These are phyloP conservation scores for Helicolenus hilgendorfi DNA, from an alignment of 2,797 vertebrate genomes.

Conservation along the genomic window DNA sequence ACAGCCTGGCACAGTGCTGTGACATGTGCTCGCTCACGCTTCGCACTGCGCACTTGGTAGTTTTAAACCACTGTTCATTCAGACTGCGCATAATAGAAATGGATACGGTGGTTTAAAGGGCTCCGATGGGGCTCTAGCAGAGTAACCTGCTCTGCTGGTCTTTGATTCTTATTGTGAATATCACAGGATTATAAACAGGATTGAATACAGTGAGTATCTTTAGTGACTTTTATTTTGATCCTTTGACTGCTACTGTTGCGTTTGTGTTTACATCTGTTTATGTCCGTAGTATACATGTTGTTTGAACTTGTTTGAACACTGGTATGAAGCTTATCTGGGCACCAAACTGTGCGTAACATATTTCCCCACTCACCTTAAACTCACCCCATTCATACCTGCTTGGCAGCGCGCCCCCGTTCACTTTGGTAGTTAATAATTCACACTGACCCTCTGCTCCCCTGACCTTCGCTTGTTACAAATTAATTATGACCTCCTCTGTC, in stretches of 20 bases:
- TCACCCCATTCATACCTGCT: conserved; percentile 74
- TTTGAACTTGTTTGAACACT: not conserved
- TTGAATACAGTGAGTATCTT: conserved; percentile 23
- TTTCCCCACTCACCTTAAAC: conserved; percentile 68
- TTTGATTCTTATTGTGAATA: conserved; percentile 23
- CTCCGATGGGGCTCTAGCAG: conserved; percentile 9
- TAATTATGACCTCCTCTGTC: conserved; percentile 76
- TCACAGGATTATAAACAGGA: not conserved
- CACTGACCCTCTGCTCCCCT: conserved; percentile 76
- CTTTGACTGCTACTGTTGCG: not conserved
- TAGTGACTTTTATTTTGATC: not conserved
- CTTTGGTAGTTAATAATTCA: conserved; percentile 82
- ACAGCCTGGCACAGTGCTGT: conserved; percentile 60
- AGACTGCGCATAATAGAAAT: conserved; percentile 29
- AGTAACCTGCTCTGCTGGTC: conserved; percentile 13
- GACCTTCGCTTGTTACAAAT: conserved; percentile 80
- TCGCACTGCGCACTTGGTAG: conserved; percentile 58
- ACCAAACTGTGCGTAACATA: conserved; percentile 60
- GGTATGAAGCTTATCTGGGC: not conserved
- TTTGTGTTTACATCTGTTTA: not conserved
- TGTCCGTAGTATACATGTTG: not conserved
- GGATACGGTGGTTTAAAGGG: conserved; percentile 9
- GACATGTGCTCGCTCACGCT: conserved; percentile 76
- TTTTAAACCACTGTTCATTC: conserved; percentile 59
- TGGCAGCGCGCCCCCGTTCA: conserved; percentile 52